Evolutionary conservation across 2,888 invertebrate species (phyloP), one percentile per base, ranked within the genome.

Genomic region (Stenurella melanura): DNA sequence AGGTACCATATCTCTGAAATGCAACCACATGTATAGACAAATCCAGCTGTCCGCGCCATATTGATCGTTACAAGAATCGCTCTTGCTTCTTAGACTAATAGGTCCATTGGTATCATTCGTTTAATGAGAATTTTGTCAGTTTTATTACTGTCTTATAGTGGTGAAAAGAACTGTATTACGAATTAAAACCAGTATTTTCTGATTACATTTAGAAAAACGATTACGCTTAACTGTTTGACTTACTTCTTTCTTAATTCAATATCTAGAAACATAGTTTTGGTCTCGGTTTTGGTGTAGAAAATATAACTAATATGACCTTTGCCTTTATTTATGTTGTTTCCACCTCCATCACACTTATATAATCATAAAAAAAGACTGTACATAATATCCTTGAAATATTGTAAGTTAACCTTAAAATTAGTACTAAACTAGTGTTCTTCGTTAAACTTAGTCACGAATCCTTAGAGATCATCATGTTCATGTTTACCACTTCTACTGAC

Each of bases 401-500:
- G 78, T 81, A 79, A 78, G 69, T 80, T 81, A 81, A 81, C 80
- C 80, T 79, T 74, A 72, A 67, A 74, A 76, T 54, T 75, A 80
- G 81, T 80, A 83, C 80, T 80, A 80, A 84, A 84, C 80, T 86
- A 83, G 84, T 84, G 81, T 84, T 67, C 68, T 74, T 54, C 58
- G 63, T 61, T 68, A 74, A 60, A 38, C 72, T 61, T 60, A 42
- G 67, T 61, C 74, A 74, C 54, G 61, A 72, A 50, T 63, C 54
- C 60, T 63, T 72, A 72, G 71, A 54, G 74, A 72, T 63, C 78
- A 76, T 81, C 83, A 82, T 83, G 84, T 85, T 85, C 85, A 87
- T 86, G 84, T 85, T 78, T 86, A 84, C 84, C 85, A 86, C 84
- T 85, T 84, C 85, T 85, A 84, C 87, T 87, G 86, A 86, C 86